Evolutionary conservation across 2,797 vertebrate species (phyloP).

Genomic region (Naso thynnoides): DNA sequence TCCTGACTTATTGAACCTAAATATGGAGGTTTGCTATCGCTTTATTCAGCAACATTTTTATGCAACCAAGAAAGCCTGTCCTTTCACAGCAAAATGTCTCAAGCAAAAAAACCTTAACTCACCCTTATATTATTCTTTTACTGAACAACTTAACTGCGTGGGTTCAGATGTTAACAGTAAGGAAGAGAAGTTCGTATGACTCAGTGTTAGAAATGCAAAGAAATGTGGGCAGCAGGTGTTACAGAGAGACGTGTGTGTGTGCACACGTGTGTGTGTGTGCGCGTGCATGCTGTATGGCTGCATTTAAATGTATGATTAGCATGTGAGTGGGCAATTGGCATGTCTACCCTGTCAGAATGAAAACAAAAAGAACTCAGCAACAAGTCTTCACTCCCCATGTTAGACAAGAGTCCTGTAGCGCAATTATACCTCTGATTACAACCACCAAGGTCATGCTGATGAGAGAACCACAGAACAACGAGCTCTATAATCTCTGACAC

Average conservation of each 20-base stretch:
- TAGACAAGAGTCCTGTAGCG: constrained; percentile 31
- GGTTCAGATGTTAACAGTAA: constrained; percentile 40
- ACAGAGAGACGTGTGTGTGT: constrained; percentile 8
- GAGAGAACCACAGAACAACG: constrained; percentile 27
- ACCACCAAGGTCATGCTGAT: constrained; percentile 29
- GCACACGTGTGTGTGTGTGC: background rate
- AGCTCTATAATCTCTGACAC: constrained; percentile 28
- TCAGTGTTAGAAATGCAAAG: constrained; percentile 32
- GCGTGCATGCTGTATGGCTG: background rate
- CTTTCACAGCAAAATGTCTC: background rate
- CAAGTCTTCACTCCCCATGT: background rate
- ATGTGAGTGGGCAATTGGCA: constrained; percentile 31
- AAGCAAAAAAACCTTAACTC: background rate
- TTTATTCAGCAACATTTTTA: constrained; percentile 9
- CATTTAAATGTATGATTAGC: constrained; percentile 26
- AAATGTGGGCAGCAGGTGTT: constrained; percentile 45
- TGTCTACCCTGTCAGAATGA: background rate
- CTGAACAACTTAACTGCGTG: constrained; percentile 23
- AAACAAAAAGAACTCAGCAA: constrained; percentile 26
- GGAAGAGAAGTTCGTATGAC: constrained; percentile 12
- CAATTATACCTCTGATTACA: constrained; percentile 58
- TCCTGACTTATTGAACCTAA: constrained; percentile 1
- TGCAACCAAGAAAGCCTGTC: background rate
- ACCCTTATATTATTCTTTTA: background rate
- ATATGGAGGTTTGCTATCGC: constrained; percentile 5